Evolutionary conservation across 2,113 vertebrate species (phyloP).

Genomic region (Ictidomys tridecemlineatus): DNA sequence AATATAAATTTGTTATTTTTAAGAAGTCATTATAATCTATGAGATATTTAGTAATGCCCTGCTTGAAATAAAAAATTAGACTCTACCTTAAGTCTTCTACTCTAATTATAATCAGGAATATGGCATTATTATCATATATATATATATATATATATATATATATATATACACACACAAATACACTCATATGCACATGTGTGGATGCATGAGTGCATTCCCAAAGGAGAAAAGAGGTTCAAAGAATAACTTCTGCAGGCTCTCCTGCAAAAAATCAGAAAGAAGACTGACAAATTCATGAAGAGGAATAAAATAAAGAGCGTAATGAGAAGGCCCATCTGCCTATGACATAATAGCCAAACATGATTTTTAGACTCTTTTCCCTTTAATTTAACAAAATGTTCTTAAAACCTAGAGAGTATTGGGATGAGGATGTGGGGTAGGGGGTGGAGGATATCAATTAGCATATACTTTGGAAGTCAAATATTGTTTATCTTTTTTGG

Average conservation of each 20-base stretch:
- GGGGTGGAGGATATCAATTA: neutral
- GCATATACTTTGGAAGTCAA: slow-evolving; percentile 49
- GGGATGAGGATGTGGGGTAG: neutral
- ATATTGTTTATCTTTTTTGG: slow-evolving; percentile 47
- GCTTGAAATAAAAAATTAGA: slow-evolving; percentile 37
- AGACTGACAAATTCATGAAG: slow-evolving; percentile 76
- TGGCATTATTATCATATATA: neutral
- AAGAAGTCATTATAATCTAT: slow-evolving; percentile 19
- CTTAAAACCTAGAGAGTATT: slow-evolving; percentile 72
- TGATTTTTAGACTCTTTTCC: slow-evolving; percentile 72
- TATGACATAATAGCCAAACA: slow-evolving; percentile 80
- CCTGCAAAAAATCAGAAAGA: slow-evolving; percentile 47
- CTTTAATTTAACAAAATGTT: slow-evolving; percentile 78
- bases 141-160: neutral
- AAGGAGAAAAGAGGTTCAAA: slow-evolving; percentile 49
- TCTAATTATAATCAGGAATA: neutral
- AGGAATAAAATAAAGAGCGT: slow-evolving; percentile 75
- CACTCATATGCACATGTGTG: neutral
- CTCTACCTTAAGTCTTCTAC: neutral
- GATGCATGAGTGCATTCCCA: neutral
- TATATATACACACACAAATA: neutral
- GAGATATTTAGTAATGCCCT: neutral
- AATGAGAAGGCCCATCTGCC: slow-evolving; percentile 79
- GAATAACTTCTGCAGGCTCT: slow-evolving; percentile 64
- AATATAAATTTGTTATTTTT: neutral